Base-by-base conservation (phyloP, 1,140 invertebrate genomes). In the Tigriopus japonicus region DNA sequence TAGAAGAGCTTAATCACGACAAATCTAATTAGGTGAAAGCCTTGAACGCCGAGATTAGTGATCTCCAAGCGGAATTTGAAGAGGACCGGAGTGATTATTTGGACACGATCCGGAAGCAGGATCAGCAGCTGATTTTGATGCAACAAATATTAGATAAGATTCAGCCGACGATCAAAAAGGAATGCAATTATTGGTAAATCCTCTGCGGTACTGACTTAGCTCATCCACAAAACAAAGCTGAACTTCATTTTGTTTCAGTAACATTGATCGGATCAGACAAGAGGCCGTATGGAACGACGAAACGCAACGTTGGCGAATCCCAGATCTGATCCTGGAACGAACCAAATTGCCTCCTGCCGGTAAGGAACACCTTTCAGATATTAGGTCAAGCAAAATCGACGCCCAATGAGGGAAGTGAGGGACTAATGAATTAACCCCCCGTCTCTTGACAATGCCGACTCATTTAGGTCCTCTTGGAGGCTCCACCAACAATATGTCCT, bases 31-130 rank as follows among this genome's bases (percentile, higher is more conserved):
- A 80, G 77, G 71, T 81, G 14, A 75, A 76, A 68, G 70, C 76
- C 21, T 67, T 85, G 53, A 81, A 86, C 67, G 72, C 78, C 63
- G 86, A 89, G 70, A 82, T 89, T 10, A 69, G 72, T 17, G 86
- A 90, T 71, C 71, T 90, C 1, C 85, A 87, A 65, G 77, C 81
- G 43, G 86, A 90, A 73, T 90, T 90, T 72, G 84, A 90, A 72
- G 75, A 79, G 58, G 86, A 90, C 67, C 70, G 86, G 12, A 80
- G 84, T 2, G 86, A 90, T 68, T 89, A 89, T 67, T 71, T 90
- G 49, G 87, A 90, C 69, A 85, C 86, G 1, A 87, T 90, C 45
- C 71, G 86, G 17, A 77, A 79, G 68, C 82, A 87, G 67, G 82
- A 87, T 52, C 78, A 80, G 65, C 80, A 85, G 65, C 66, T 83